Evolutionary conservation across 2,888 invertebrate species (phyloP).

Genomic region (Idaea dimidiata): DNA sequence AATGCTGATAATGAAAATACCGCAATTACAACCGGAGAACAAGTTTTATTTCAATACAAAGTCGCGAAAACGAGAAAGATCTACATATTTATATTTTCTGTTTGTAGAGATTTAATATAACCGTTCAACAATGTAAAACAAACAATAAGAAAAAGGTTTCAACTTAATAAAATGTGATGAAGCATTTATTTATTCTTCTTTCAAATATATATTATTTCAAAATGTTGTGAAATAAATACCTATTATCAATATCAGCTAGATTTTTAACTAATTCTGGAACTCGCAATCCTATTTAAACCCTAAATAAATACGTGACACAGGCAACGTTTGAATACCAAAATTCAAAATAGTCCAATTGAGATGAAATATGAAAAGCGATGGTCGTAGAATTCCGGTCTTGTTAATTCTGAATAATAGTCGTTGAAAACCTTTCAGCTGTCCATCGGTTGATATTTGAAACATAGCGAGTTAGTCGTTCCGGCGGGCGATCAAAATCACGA

Average conservation of each 20-base stretch:
- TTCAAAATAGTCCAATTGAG: background rate
- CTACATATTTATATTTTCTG: too few species aligned
- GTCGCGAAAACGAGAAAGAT: too few species aligned
- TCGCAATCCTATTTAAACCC: background rate
- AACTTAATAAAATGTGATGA: too few species aligned
- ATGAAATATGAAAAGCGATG: background rate
- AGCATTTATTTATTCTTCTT: too few species aligned
- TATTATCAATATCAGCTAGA: too few species aligned
- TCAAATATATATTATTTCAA: background rate
- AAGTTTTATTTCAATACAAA: too few species aligned
- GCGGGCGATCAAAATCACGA: constrained; percentile 34
- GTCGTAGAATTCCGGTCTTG: constrained; percentile 5
- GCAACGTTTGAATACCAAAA: background rate
- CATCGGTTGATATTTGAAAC: constrained; percentile 16
- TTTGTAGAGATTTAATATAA: too few species aligned
- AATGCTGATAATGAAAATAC: too few species aligned
- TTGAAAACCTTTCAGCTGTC: background rate
- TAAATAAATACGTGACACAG: background rate
- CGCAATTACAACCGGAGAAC: too few species aligned
- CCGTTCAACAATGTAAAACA: too few species aligned
- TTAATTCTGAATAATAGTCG: constrained; percentile 10
- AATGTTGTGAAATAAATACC: background rate
- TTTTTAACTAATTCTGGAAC: background rate
- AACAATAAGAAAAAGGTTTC: too few species aligned
- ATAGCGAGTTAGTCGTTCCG: constrained; percentile 12